Conservation (phyloP, 1,140 invertebrate species). For the Episyrphus balteatus region DNA sequence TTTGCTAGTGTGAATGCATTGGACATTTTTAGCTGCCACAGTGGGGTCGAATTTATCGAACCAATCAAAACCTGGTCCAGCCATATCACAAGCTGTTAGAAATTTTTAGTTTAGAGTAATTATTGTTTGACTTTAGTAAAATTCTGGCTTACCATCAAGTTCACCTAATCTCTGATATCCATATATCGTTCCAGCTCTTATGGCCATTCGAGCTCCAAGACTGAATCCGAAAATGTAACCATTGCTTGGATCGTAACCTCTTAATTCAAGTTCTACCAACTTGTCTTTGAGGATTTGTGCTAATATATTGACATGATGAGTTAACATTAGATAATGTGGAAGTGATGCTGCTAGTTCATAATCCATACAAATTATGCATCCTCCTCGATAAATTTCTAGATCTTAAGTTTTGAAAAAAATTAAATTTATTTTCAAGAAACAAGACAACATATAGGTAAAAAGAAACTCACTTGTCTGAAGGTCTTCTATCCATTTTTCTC, state of each 20-base stretch:
- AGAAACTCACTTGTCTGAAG: conserved; percentile 18
- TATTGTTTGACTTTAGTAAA: neutral
- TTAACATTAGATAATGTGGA: conserved; percentile 23
- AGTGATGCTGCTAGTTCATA: conserved; percentile 14
- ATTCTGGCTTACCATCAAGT: conserved; percentile 16
- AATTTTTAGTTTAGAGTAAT: neutral
- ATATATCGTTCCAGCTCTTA: conserved; percentile 21
- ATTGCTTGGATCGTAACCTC: conserved; percentile 21
- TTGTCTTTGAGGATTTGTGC: conserved; percentile 16
- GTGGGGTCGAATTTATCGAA: conserved; percentile 18
- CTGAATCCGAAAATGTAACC: conserved; percentile 34
- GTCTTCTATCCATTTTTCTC: conserved; percentile 21
- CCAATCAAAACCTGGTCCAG: conserved; percentile 32
- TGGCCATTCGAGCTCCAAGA: conserved; percentile 29
- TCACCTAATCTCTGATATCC: conserved; percentile 15
- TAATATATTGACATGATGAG: conserved; percentile 19
- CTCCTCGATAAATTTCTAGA: conserved; percentile 24
- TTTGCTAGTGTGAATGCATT: conserved; percentile 31
- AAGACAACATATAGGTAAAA: neutral
- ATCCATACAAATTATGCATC: conserved; percentile 34
- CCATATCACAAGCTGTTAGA: conserved; percentile 30
- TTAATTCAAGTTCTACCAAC: conserved; percentile 13
- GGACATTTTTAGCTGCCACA: conserved; percentile 24
- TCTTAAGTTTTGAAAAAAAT: conserved; percentile 14
- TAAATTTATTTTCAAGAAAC: neutral